Base-by-base conservation (phyloP, 35 echinoderm and acorn worm genomes). In the Hemicentrotus pulcherrimus region DNA sequence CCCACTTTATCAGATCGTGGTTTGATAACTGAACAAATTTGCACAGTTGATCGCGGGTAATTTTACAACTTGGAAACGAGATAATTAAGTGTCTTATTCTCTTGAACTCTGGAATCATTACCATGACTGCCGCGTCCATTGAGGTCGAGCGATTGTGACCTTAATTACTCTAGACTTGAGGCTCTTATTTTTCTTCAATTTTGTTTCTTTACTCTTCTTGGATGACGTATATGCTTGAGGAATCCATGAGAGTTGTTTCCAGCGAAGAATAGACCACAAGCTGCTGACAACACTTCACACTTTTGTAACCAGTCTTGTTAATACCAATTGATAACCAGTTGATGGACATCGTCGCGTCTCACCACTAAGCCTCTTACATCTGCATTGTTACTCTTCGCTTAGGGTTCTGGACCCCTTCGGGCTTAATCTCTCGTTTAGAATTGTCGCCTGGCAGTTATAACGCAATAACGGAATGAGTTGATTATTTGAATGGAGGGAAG, bases 201-300 rank as follows among this genome's bases (percentile, higher is more conserved):
- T n/a, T 28, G 28, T n/a, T 28, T 28, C 19, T 78, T 78, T 78
- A n/a, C 65, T n/a, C 19, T n/a, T n/a, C 88, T 47, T 2, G 31
- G 3, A 6, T 90, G 88, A 90, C 88, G 88, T 90, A 88, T 33
- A 18, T 87, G 19, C 32, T 16, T 9, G 0, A 46, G 15, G 6
- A 89, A 89, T 89, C 86, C 86, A 35, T 7, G 30, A 32, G 86
- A 14, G 2, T 32, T 35, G 86, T 47, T 30, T 90, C 46, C 32
- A 18, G 19, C 32, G 32, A 22, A 22, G 88, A 41, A 45, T 15
- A 32, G 88, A 41, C 9, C 46, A 45, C 32, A 47, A 45, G 32
- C 46, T 32, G 31, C 9, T 90, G 31, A 19, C 88, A 45, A 35
- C 88, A 90, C 88, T 90, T 90, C 88, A 90, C 88, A 90, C 88